Percentiles rank a stretch among this genome's conserved stretches.
Conservation (phyloP, 2,888 invertebrate species). For the Amiota communis region DNA sequence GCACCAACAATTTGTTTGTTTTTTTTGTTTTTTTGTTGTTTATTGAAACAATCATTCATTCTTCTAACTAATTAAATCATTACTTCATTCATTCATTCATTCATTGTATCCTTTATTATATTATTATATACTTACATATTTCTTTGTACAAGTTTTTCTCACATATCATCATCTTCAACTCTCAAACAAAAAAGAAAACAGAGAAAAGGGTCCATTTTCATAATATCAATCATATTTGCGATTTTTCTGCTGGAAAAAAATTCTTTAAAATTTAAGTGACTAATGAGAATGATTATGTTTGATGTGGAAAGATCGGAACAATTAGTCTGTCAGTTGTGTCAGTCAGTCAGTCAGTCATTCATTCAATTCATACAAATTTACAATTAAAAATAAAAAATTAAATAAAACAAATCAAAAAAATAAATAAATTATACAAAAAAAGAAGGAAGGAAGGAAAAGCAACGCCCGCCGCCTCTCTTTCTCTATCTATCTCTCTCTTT, state of each 20-base stretch:
- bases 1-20: neutral
- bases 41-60: neutral
- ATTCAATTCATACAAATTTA: conserved; percentile 3
- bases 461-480: neutral
- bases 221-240: too few species aligned
- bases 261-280: neutral
- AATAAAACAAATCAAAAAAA: neutral
- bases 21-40: neutral
- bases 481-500: conserved; percentile 25
- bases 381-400: conserved; percentile 32
- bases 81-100: neutral
- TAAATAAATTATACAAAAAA: too few species aligned
- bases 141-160: neutral
- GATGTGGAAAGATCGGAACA: neutral
- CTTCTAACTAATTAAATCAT: neutral
- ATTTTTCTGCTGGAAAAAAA: neutral
- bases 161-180: neutral
- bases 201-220: neutral
- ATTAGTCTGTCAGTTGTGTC: neutral
- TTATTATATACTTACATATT: neutral
- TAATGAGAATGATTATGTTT: neutral
- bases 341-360: conserved; percentile 12
- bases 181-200: neutral
- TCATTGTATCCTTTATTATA: neutral
- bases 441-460: conserved; percentile 18